Percentiles rank a stretch among this genome's conserved stretches.
These are phyloP conservation scores for Mactromeris polynyma DNA, from an alignment of 2,888 invertebrate species.

Conservation along the genomic window DNA sequence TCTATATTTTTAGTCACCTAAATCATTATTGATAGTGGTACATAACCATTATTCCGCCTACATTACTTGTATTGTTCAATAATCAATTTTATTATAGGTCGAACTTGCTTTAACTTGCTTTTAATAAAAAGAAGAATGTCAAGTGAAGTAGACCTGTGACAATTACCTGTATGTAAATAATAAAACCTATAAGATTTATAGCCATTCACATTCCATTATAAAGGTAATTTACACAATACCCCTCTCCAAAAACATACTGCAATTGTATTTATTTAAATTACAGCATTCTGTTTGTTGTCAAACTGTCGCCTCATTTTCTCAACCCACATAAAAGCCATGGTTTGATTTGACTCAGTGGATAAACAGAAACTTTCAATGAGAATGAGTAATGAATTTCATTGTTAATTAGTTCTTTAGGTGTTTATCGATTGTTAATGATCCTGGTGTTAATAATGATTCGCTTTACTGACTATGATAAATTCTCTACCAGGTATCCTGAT, in stretches of 20 bases:
- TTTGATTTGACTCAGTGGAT: background rate
- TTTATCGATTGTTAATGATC: background rate
- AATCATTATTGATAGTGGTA: too few species aligned
- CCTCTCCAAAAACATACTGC: background rate
- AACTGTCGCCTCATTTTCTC: background rate
- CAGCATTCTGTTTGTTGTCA: background rate
- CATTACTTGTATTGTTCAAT: too few species aligned
- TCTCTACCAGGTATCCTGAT: too few species aligned
- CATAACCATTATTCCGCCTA: too few species aligned
- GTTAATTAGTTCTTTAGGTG: constrained; percentile 19
- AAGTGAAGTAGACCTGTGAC: background rate
- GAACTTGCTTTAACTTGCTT: background rate
- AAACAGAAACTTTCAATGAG: background rate
- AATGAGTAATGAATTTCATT: background rate
- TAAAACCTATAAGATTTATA: background rate
- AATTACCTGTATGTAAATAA: background rate
- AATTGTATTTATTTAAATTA: background rate
- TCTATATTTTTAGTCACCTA: too few species aligned
- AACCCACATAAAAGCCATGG: background rate
- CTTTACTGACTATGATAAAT: background rate
- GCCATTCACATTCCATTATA: background rate
- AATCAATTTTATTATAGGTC: background rate
- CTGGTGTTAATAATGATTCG: background rate
- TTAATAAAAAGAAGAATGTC: background rate
- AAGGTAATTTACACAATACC: background rate